Base-by-base conservation (phyloP, 2,113 vertebrate genomes). In the Antigone vipio region DNA sequence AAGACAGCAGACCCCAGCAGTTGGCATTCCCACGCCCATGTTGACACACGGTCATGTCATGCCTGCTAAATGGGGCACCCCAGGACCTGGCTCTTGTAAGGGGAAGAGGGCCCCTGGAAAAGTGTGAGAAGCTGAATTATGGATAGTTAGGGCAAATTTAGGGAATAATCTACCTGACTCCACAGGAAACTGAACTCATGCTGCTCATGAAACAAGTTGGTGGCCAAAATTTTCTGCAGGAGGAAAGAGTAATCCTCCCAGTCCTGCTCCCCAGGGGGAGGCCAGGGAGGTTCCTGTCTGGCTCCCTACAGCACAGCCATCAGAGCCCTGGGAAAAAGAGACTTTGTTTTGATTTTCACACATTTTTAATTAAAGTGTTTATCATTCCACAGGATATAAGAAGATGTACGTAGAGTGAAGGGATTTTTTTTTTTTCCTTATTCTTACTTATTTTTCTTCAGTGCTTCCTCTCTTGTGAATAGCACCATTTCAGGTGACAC, bases 401-500 rank as follows among this genome's bases (percentile, higher is more conserved):
- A 67, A 71, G 83, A 27, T 9, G 2, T 38, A 27, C 50, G 34
- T 11, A 66, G 30, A 87, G 15, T 26, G 52, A 82, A 27, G 18
- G 21, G 22, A 79, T 49, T 68, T 63, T 68, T 82, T 50, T 42
- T n/a, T 38, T 59, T 14, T 3, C 26, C 24, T 23, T 55, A 32
- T 64, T 69, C 56, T 73, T 77, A 35, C 93, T 91, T 95, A 32
- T 90, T 89, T 89, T 96, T 62, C 53, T 88, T 79, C 32, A 58
- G 29, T 50, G 32, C 15, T 92, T 90, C 66, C 56, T 90, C 62
- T 58, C 77, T 20, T 50, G 47, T 85, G 71, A 42, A 42, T 76
- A 80, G 15, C 50, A 85, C 38, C 27, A 58, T 71, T 96, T 97
- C 64, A 94, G 89, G 81, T 69, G 95, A 97, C 96, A 95, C 73